Conservation (phyloP, 2,113 vertebrate species). For the Aegypius monachus region DNA sequence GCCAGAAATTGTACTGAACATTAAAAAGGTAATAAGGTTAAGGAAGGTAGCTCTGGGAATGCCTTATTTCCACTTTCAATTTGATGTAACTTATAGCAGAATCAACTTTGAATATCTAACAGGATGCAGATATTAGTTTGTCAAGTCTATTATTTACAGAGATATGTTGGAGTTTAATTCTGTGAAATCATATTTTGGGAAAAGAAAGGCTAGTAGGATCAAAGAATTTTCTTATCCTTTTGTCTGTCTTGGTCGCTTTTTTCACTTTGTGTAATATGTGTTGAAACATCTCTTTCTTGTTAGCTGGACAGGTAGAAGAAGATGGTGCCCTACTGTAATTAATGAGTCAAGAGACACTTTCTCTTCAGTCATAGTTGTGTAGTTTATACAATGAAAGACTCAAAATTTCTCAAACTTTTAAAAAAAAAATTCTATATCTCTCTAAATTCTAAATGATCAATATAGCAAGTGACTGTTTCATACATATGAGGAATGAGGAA, state of each 20-base stretch:
- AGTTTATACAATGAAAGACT: background rate
- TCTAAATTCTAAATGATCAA: background rate
- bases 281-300: background rate
- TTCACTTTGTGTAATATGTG: background rate
- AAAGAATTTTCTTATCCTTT: background rate
- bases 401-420: background rate
- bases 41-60: background rate
- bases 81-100: background rate
- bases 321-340: background rate
- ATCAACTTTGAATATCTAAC: background rate
- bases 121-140: background rate
- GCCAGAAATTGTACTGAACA: background rate
- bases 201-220: background rate
- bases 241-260: background rate
- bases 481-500: background rate
- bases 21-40: background rate
- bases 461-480: background rate
- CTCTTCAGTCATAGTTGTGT: background rate
- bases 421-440: background rate
- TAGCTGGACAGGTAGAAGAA: background rate
- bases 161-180: background rate
- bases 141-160: background rate
- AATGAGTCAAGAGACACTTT: background rate
- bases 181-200: background rate
- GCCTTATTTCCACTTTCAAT: background rate